Evolutionary conservation across 2,797 vertebrate genomes (phyloP).

Genomic region (Glyptemys insculpta): DNA sequence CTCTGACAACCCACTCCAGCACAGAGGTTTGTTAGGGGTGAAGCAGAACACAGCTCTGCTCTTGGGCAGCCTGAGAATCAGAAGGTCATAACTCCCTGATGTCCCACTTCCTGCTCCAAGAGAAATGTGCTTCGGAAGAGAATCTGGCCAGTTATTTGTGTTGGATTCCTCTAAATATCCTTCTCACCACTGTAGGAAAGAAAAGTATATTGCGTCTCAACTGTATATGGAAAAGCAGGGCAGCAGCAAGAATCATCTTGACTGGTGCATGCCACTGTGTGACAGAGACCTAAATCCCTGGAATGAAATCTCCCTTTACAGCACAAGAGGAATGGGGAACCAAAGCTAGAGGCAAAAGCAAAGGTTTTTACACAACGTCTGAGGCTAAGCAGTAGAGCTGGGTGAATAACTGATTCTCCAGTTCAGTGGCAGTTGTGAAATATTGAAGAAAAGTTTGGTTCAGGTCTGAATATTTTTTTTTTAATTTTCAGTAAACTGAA

Average conservation of each 20-base stretch:
- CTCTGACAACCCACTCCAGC: neutral
- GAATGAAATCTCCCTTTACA: neutral
- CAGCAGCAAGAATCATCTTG: neutral
- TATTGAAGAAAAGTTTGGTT: neutral
- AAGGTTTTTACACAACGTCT: neutral
- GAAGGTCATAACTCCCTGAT: neutral
- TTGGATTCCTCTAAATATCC: neutral
- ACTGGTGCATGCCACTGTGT: accelerated
- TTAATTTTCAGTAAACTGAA: neutral
- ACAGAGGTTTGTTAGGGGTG: neutral
- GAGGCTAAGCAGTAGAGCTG: neutral
- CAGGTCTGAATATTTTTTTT: neutral
- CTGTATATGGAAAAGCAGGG: neutral
- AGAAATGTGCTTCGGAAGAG: neutral
- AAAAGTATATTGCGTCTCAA: neutral
- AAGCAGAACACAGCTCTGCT: neutral
- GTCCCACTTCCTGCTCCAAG: neutral
- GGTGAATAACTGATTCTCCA: neutral
- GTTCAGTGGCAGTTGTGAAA: neutral
- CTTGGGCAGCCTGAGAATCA: neutral
- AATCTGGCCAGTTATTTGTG: accelerated
- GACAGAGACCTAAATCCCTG: neutral
- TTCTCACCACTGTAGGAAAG: neutral
- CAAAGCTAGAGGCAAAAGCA: neutral
- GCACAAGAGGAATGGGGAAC: neutral